Conservation (phyloP, 1,140 invertebrate genomes). For the Drosophila albomicans region DNA sequence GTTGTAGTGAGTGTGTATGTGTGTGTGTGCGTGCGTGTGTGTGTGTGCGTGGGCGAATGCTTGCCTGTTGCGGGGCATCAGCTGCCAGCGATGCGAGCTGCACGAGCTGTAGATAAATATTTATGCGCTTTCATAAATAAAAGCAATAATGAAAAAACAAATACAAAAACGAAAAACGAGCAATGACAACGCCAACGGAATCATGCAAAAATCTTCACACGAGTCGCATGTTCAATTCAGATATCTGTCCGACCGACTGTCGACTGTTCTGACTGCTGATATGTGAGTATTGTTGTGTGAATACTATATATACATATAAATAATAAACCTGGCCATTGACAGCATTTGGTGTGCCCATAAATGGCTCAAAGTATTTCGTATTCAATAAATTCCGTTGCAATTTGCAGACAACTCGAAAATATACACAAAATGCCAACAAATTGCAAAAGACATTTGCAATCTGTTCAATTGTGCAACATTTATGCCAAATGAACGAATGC, state of each 20-base stretch:
- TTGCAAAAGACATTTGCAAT: conserved; percentile 17
- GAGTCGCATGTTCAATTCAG: conserved; percentile 25
- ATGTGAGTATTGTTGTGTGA: conserved; percentile 2
- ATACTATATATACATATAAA: conserved; percentile 33
- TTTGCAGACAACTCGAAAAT: conserved; percentile 28
- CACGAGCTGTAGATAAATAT: conserved; percentile 69
- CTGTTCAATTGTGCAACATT: conserved; percentile 22
- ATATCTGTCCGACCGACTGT: background rate
- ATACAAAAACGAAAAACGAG: conserved; percentile 6
- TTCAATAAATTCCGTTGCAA: conserved; percentile 26
- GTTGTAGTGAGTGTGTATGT: conserved; percentile 9
- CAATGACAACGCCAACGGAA: background rate
- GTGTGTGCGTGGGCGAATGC: conserved; percentile 23
- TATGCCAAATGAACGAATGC: background rate
- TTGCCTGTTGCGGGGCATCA: conserved; percentile 38
- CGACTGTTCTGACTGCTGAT: background rate
- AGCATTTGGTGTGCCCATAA: conserved; percentile 43
- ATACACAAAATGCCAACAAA: conserved; percentile 23
- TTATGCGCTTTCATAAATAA: conserved; percentile 77
- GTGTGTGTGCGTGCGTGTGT: conserved; percentile 5
- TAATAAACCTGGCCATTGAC: conserved; percentile 53
- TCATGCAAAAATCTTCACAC: conserved; percentile 6
- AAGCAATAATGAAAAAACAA: conserved; percentile 50
- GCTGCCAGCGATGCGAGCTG: conserved; percentile 26
- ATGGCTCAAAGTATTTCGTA: conserved; percentile 23